Evolutionary conservation across 2,888 invertebrate species (phyloP).

Genomic region (Sphaeridia pumilis): DNA sequence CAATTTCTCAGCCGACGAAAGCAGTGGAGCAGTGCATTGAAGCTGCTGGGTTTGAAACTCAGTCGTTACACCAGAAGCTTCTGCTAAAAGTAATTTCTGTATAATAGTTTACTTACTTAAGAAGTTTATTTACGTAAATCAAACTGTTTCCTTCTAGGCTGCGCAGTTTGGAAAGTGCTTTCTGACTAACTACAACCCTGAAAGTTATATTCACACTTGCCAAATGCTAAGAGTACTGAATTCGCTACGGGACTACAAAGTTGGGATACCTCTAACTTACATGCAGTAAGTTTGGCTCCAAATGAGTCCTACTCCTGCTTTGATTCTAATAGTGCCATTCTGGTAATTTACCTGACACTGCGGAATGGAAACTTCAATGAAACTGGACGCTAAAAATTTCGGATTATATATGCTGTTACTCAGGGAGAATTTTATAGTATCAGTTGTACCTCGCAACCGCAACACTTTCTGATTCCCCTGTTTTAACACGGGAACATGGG

Average conservation of each 20-base stretch:
- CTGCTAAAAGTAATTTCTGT: conserved; percentile 55
- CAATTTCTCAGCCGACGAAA: conserved; percentile 65
- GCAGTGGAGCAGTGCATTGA: conserved; percentile 86
- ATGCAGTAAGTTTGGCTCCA: conserved; percentile 67
- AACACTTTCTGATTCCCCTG: too few species aligned
- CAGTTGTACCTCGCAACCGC: too few species aligned
- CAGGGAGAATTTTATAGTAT: too few species aligned
- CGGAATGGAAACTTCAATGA: too few species aligned
- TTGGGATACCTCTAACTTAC: conserved; percentile 82
- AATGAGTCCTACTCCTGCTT: too few species aligned
- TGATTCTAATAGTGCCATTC: too few species aligned
- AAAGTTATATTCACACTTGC: conserved; percentile 74
- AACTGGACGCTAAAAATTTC: too few species aligned
- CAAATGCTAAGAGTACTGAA: conserved; percentile 79
- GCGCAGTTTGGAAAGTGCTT: conserved; percentile 95
- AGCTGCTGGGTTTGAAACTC: conserved; percentile 84
- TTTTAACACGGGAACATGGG: too few species aligned
- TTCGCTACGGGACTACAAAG: conserved; percentile 67
- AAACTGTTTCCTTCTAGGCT: conserved; percentile 46
- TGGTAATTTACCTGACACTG: too few species aligned
- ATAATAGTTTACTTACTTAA: not conserved
- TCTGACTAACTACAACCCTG: conserved; percentile 58
- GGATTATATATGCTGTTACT: too few species aligned
- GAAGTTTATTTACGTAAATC: not conserved
- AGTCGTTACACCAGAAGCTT: conserved; percentile 73